phyloP scores from a whole-genome alignment of 1,140 invertebrate species.

The Glossosoma conforme region DNA sequence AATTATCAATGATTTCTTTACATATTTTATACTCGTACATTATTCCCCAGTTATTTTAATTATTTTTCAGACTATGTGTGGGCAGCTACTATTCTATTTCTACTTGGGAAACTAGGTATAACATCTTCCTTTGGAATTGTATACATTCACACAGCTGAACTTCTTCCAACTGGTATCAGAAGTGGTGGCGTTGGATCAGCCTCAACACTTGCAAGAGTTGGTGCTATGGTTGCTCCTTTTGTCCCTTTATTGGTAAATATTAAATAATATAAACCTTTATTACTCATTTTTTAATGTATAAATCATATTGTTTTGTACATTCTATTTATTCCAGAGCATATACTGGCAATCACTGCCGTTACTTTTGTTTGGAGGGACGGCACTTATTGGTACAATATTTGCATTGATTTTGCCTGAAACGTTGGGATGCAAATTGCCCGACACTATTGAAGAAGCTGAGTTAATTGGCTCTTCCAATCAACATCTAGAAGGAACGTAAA shows the following conservation, averaged over 20 bases:
- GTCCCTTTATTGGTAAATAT: slow-evolving; percentile 50
- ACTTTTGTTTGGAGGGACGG: slow-evolving; percentile 50
- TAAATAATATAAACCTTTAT: background rate
- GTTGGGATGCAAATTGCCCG: slow-evolving; percentile 53
- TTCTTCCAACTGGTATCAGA: slow-evolving; percentile 56
- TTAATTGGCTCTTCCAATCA: slow-evolving; percentile 15
- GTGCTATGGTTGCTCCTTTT: slow-evolving; percentile 60
- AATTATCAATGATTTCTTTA: background rate
- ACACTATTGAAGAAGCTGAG: slow-evolving; percentile 34
- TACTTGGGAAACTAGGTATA: slow-evolving; percentile 61
- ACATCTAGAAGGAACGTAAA: slow-evolving; percentile 11
- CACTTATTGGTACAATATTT: slow-evolving; percentile 49
- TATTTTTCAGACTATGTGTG: slow-evolving; percentile 43
- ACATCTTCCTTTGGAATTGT: slow-evolving; percentile 57
- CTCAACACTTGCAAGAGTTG: slow-evolving; percentile 56
- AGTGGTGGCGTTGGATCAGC: slow-evolving; percentile 55
- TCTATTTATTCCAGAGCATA: slow-evolving; percentile 40
- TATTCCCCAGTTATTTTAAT: slow-evolving; percentile 1
- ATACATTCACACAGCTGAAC: slow-evolving; percentile 59
- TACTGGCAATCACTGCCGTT: slow-evolving; percentile 51
- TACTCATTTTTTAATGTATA: slow-evolving; percentile 2
- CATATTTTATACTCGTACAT: background rate
- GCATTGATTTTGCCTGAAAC: slow-evolving; percentile 56
- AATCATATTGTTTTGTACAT: slow-evolving; percentile 8
- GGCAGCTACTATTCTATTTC: slow-evolving; percentile 51